Evolutionary conservation across 2,797 vertebrate genomes (phyloP), one percentile per base, ranked within the genome.

Genomic region (Syngnathus rostellatus): DNA sequence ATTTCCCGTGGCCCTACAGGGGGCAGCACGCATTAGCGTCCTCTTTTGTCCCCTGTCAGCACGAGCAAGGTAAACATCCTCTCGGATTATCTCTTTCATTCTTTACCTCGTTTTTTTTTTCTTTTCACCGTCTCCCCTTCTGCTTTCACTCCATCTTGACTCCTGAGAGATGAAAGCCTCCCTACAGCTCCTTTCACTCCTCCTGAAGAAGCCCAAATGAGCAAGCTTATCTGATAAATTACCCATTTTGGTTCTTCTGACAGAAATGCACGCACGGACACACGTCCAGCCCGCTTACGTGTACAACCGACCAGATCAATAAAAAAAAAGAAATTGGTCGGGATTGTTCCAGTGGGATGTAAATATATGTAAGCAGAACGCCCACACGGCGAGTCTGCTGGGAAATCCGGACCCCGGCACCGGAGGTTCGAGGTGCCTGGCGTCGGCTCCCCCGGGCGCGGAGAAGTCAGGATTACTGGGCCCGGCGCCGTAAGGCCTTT

Each of bases 81-180:
- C 76, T 81, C 71, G 78, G 83, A 83, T 86, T 80, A 83, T 85
- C 81, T 77, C 83, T 86, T 82, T 81, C 77, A 83, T 74, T 81
- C 80, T 86, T 79, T 85, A 79, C 82, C 81, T 75, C 50, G 16
- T 76, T 80, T 67, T 83, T 76, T 77, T 69, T 80, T 63, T 68
- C n/a, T 76, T 71, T 72, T 62, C 66, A 73, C 73, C 76, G 59
- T 75, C 68, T 63, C 69, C 78, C 83, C 82, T 83, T 78, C 83
- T 70, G 77, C 85, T 80, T 77, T 85, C 83, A 72, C 67, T 79
- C 80, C 78, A 83, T 85, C 84, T 83, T 74, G 74, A 85, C 83
- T 87, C 86, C 81, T 77, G 73, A 23, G 75, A 89, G 87, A 92
- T 92, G 89, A 92, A 92, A 92, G 91, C 87, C 87, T 82, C 89